phyloP scores from a whole-genome alignment of 1,140 invertebrate genomes.

The Nasonia vitripennis region DNA sequence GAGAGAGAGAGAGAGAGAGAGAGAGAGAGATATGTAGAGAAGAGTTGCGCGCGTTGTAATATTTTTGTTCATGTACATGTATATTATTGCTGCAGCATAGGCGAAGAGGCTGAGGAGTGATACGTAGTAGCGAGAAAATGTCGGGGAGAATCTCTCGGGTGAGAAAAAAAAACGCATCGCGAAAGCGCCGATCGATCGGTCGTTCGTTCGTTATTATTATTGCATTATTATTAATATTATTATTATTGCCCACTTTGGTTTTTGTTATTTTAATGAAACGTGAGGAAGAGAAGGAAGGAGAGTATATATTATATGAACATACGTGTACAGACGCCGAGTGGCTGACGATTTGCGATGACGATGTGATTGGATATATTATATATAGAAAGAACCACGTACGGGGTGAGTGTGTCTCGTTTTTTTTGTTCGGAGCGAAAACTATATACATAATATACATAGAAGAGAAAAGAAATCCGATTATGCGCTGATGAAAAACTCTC shows the following conservation, averaged over 20 bases:
- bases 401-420: conserved; percentile 33
- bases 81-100: conserved; percentile 37
- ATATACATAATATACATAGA: conserved; percentile 26
- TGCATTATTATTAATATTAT: conserved; percentile 57
- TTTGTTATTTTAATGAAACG: conserved; percentile 69
- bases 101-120: conserved; percentile 32
- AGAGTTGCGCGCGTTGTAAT: conserved; percentile 32
- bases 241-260: conserved; percentile 59
- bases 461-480: neutral
- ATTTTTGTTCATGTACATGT: conserved; percentile 48
- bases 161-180: conserved; percentile 48
- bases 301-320: conserved; percentile 5
- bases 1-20: neutral
- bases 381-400: conserved; percentile 27
- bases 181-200: conserved; percentile 57
- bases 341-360: conserved; percentile 25
- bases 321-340: conserved; percentile 45
- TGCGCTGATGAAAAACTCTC: too few relatives aligned
- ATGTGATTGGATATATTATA: conserved; percentile 52
- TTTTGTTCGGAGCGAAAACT: neutral
- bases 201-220: conserved; percentile 51
- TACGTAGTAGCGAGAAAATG: neutral
- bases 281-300: conserved; percentile 48
- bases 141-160: neutral
- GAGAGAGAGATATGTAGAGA: neutral